Evolutionary conservation across 2,797 vertebrate species (phyloP), one percentile per base, ranked within the genome.

Genomic region (Glossophaga mutica): DNA sequence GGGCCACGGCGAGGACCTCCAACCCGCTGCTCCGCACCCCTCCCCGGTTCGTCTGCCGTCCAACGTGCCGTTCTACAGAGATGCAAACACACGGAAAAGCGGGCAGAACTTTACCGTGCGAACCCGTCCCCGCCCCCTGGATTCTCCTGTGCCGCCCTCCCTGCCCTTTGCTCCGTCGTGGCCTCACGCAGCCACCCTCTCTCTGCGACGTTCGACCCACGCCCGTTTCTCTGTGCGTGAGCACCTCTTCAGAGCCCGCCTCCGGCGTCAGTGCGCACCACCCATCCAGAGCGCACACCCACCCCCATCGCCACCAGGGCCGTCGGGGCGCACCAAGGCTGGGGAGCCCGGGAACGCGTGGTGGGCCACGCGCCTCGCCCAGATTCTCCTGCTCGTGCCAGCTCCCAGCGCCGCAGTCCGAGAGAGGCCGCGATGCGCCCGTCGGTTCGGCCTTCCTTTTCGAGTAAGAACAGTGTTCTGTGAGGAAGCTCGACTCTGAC

Each of bases 111-210:
- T 44, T 10, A 34, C 21, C 5, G 34, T 9, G 34, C 3, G 2
- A 1, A 0, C 62, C 34, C 15, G 26, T 1, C 4, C 34, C 6
- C 21, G 15, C 24, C 62, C 5, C 11, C 44, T 5, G 6, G 34
- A 5, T 3, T 46, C 55, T 2, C 18, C 29, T 0, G 0, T 7
- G n/a, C 6, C 0, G 4, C 5, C 9, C 4, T 24, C 4, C 9
- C 34, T 3, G 1, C 12, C 24, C 37, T 34, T 29, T 22, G 2
- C 37, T 42, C 39, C 9, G 11, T 16, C 14, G 2, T 5, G 7
- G 37, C 6, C 26, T 32, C 29, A 0, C 5, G 55, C n/a, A 2
- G 44, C 37, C 26, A 0, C 29, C 15, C 39, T 3, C 71, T 21
- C 70, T 59, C n/a, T 39, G 15, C 39, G 4, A 8, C 22, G 42